Percentiles rank a stretch among this genome's conserved stretches.
phyloP scores from a whole-genome alignment of 2,113 vertebrate species.

The Thamnophis sirtalis region DNA sequence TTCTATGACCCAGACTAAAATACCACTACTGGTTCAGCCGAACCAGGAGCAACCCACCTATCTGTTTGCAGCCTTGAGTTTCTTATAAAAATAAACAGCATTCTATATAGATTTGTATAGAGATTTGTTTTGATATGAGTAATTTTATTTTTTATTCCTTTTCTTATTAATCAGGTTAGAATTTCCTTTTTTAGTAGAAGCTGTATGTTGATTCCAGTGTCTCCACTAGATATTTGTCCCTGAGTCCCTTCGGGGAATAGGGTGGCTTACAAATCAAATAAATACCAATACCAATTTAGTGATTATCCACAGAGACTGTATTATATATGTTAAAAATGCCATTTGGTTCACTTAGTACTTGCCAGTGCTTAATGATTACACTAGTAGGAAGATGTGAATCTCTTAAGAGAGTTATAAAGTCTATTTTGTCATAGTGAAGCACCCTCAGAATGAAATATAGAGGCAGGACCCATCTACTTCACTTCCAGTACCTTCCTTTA shows the following conservation, averaged over 20 bases:
- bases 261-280: no score
- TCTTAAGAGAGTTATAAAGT: not conserved
- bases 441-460: not conserved
- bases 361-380: not conserved
- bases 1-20: no score
- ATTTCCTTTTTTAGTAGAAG: not conserved
- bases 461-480: not conserved
- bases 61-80: not conserved
- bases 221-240: not conserved
- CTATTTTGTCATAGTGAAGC: not conserved
- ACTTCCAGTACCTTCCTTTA: not conserved
- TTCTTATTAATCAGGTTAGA: not conserved
- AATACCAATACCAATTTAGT: no score
- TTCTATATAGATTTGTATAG: not conserved
- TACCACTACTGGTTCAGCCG: no score
- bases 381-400: not conserved
- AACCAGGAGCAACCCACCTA: no score
- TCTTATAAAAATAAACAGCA: not conserved
- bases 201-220: not conserved
- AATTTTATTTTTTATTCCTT: not conserved
- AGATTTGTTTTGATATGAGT: not conserved
- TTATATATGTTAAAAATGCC: not conserved
- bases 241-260: no score
- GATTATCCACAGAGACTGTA: not conserved
- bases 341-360: not conserved